Percentiles rank a stretch among this genome's conserved stretches.
Conservation (phyloP, 2,113 vertebrate species). For the Gulo gulo region DNA sequence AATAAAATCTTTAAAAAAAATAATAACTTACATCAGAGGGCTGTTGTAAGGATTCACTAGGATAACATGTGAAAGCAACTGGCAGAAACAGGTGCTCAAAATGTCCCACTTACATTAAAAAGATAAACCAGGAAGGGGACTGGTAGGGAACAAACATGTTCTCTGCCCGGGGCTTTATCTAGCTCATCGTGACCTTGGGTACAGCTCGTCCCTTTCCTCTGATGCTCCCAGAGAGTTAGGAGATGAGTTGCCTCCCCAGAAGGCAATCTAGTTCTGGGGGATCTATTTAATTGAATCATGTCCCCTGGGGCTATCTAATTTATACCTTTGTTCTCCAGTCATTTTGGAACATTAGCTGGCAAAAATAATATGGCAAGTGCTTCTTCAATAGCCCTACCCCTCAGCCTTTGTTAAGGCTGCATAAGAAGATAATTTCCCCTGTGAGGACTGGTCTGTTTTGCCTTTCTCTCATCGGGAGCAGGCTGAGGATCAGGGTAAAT, state of each 20-base stretch:
- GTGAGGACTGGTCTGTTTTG: not conserved
- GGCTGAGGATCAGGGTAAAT: not conserved
- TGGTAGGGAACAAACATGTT: not conserved
- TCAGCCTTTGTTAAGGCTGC: not conserved
- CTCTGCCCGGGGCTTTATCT: not conserved
- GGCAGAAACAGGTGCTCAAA: not conserved
- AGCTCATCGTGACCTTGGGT: not conserved
- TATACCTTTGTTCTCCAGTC: not conserved
- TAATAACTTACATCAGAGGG: not conserved
- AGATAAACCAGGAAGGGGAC: not conserved
- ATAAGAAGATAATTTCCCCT: not conserved
- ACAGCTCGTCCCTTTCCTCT: not conserved
- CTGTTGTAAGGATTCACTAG: not conserved
- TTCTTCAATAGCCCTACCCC: not conserved
- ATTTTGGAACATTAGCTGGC: constrained; percentile 43
- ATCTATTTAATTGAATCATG: not conserved
- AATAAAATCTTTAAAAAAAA: not conserved
- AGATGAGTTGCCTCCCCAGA: not conserved
- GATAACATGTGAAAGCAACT: not conserved
- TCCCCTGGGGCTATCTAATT: not conserved
- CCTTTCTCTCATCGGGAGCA: not conserved
- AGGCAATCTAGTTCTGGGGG: not conserved
- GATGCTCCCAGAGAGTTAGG: not conserved
- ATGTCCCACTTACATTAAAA: not conserved
- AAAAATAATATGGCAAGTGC: constrained; percentile 18